phyloP scores from a whole-genome alignment of 2,888 invertebrate genomes.

The Hypsopygia costalis region DNA sequence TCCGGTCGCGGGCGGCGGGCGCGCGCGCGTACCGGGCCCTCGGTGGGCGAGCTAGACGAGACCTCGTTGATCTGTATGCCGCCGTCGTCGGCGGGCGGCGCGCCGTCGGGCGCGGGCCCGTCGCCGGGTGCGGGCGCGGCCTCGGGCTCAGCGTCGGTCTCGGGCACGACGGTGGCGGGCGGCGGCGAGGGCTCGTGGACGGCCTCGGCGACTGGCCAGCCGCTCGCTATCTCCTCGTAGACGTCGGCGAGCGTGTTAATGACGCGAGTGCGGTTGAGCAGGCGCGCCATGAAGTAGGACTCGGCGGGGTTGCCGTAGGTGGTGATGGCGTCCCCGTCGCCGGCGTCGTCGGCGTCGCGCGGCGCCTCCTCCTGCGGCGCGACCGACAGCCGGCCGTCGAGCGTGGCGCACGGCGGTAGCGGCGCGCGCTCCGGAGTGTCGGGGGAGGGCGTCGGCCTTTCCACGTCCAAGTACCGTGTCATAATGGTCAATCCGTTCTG shows the following conservation, averaged over 20 bases:
- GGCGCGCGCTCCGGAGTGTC: constrained; percentile 32
- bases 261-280: constrained; percentile 58
- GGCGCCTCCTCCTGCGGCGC: constrained; percentile 30
- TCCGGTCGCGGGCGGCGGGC: constrained; percentile 44
- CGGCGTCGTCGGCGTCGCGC: constrained; percentile 25
- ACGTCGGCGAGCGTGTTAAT: constrained; percentile 64
- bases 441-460: constrained; percentile 33
- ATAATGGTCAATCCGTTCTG: constrained; percentile 72
- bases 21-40: constrained; percentile 48
- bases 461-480: constrained; percentile 68
- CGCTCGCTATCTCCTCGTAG: constrained; percentile 53
- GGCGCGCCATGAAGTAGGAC: constrained; percentile 70
- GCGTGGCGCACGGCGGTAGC: constrained; percentile 54
- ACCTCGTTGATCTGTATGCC: constrained; percentile 85
- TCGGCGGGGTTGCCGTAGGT: constrained; percentile 74
- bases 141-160: constrained; percentile 18
- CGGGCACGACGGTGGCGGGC: constrained; percentile 19
- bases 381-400: constrained; percentile 50
- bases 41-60: constrained; percentile 82
- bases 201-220: constrained; percentile 17
- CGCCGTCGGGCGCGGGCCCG: constrained; percentile 18
- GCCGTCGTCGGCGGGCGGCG: constrained; percentile 42
- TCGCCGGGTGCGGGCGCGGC: constrained; percentile 22
- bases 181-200: constrained; percentile 23
- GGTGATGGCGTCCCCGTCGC: constrained; percentile 44